Conservation (phyloP, 2,797 vertebrate genomes). For the Gallinago solitaria region DNA sequence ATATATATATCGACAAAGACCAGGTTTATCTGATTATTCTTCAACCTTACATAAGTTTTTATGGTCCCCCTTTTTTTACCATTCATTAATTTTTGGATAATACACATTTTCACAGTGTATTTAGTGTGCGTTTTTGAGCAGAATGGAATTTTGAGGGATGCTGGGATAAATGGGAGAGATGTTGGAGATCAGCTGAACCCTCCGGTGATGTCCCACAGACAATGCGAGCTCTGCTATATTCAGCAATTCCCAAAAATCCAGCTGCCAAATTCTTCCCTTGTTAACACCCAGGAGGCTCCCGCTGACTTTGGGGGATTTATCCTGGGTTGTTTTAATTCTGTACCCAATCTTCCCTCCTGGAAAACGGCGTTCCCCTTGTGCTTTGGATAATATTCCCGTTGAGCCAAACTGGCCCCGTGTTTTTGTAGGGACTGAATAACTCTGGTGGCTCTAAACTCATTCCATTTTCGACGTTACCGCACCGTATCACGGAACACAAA, state of each 20-base stretch:
- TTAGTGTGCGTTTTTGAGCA: background rate
- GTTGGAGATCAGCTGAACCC: background rate
- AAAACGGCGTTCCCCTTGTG: background rate
- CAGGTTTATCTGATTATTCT: background rate
- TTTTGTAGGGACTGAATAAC: background rate
- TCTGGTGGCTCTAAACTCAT: background rate
- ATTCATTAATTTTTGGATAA: background rate
- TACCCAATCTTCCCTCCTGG: background rate
- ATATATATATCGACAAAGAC: background rate
- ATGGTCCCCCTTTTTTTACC: background rate
- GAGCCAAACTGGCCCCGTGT: background rate
- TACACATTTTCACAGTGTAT: background rate
- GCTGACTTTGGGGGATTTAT: background rate
- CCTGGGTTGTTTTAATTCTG: background rate
- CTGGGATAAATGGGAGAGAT: background rate
- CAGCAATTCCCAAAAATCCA: background rate
- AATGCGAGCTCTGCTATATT: background rate
- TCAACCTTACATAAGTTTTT: background rate
- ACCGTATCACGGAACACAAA: accelerated
- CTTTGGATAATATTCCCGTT: background rate
- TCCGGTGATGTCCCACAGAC: background rate
- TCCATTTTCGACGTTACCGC: background rate
- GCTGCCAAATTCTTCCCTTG: background rate
- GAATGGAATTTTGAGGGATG: background rate
- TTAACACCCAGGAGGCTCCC: background rate